A percentile compares a stretch with the other conserved stretches of the same genome.
These are phyloP conservation scores for Sarcophilus harrisii DNA, from an alignment of 2,797 vertebrate species.

Conservation along the genomic window DNA sequence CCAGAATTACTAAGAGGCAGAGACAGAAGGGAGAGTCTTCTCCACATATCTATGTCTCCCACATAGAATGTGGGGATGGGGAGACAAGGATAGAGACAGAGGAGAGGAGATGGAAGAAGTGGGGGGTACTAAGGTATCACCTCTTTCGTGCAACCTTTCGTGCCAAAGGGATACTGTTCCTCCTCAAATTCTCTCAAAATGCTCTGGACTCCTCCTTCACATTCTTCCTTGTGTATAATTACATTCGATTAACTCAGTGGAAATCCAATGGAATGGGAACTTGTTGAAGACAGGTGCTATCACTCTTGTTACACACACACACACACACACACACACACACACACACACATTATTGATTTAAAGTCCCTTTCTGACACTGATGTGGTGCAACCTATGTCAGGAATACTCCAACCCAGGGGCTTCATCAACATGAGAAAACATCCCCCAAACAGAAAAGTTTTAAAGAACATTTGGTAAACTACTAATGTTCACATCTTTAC, in stretches of 20 bases:
- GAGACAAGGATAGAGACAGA: background rate
- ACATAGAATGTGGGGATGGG: too few relatives aligned
- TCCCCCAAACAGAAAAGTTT: background rate
- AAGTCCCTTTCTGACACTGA: too few relatives aligned
- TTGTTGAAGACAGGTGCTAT: background rate
- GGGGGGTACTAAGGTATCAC: background rate
- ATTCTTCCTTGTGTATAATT: background rate
- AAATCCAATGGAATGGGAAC: too few relatives aligned
- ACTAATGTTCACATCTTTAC: background rate
- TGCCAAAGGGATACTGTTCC: background rate
- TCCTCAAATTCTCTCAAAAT: background rate
- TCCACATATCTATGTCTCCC: too few relatives aligned
- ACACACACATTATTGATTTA: too few relatives aligned
- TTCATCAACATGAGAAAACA: background rate
- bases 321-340: too few relatives aligned
- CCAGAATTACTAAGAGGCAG: background rate
- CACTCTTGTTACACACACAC: too few relatives aligned
- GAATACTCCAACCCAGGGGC: too few relatives aligned
- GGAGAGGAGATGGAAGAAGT: too few relatives aligned
- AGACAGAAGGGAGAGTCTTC: too few relatives aligned
- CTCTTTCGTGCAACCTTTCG: background rate
- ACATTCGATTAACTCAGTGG: background rate
- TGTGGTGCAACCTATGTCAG: too few relatives aligned
- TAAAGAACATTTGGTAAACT: background rate
- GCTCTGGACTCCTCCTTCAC: background rate